Conservation (phyloP, 2,113 vertebrate species). For the Piprites chloris region DNA sequence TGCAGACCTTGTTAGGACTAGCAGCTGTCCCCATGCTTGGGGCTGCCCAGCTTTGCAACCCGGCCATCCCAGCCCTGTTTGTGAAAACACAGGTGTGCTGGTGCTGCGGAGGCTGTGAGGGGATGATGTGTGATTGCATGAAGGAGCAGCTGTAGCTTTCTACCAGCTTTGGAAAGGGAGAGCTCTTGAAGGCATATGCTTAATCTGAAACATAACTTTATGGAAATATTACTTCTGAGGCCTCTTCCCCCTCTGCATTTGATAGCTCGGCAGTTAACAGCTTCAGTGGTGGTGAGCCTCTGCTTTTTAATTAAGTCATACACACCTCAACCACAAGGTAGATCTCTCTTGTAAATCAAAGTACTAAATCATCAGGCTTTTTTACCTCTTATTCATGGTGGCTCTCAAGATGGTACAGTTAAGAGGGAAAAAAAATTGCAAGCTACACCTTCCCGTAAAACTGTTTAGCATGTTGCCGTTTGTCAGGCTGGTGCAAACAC, state of each 20-base stretch:
- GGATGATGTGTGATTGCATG: not conserved
- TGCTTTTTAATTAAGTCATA: conserved; percentile 24
- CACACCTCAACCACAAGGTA: not conserved
- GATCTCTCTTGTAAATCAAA: conserved; percentile 15
- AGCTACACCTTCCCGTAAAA: not conserved
- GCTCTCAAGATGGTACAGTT: not conserved
- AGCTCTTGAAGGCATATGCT: not conserved
- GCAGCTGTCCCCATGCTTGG: not conserved
- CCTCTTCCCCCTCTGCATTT: not conserved
- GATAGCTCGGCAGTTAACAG: not conserved
- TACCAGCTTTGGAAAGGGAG: not conserved
- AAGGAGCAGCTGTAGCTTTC: not conserved
- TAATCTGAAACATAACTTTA: not conserved
- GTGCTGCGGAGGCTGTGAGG: not conserved
- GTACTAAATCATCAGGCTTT: not conserved
- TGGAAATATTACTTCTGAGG: not conserved
- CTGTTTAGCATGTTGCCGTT: not conserved
- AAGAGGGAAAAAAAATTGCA: not conserved
- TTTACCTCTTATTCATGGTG: not conserved
- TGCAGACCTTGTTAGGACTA: not conserved
- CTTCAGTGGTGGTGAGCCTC: not conserved
- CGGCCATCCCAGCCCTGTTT: not conserved
- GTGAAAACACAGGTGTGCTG: not conserved
- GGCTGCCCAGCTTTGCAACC: not conserved
- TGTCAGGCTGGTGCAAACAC: not conserved